Conservation (phyloP, 2,113 vertebrate genomes). For the Poeciliopsis turrubarensis region DNA sequence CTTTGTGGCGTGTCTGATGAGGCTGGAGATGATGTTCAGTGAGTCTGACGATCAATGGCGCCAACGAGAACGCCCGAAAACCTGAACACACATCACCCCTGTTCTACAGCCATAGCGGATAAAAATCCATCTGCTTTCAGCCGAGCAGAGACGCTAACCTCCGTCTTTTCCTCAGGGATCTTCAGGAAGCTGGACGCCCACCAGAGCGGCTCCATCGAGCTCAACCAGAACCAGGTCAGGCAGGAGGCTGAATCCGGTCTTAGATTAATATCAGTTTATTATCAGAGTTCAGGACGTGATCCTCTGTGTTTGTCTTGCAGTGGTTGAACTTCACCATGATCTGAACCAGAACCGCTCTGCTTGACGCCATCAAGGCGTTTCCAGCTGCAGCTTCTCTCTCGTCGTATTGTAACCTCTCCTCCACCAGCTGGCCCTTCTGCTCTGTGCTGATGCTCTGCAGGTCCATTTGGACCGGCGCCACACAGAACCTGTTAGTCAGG, state of each 20-base stretch:
- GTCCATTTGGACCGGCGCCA: too few species aligned
- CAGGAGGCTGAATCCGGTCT: too few species aligned
- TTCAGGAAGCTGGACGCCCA: slow-evolving; percentile 66
- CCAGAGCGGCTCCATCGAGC: slow-evolving; percentile 63
- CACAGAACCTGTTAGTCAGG: background rate
- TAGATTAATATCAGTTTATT: too few species aligned
- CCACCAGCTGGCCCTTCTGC: background rate
- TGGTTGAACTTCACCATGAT: slow-evolving; percentile 73
- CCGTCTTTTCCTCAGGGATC: slow-evolving; percentile 50
- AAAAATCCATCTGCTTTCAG: background rate
- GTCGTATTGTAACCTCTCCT: background rate
- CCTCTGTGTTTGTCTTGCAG: slow-evolving; percentile 24
- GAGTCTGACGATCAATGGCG: slow-evolving; percentile 59
- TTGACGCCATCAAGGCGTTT: background rate
- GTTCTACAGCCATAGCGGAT: background rate
- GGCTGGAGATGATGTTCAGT: slow-evolving; percentile 91
- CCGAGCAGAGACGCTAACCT: background rate
- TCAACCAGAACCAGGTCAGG: slow-evolving; percentile 72
- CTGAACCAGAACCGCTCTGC: slow-evolving; percentile 36
- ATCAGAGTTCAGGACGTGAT: background rate
- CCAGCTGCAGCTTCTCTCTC: slow-evolving; percentile 4
- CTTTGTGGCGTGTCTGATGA: slow-evolving; percentile 86
- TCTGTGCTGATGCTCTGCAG: background rate
- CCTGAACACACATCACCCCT: background rate
- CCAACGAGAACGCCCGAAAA: background rate